These are phyloP conservation scores for Polypedilum vanderplanki DNA, from an alignment of 1,140 invertebrate genomes.

Conservation along the genomic window DNA sequence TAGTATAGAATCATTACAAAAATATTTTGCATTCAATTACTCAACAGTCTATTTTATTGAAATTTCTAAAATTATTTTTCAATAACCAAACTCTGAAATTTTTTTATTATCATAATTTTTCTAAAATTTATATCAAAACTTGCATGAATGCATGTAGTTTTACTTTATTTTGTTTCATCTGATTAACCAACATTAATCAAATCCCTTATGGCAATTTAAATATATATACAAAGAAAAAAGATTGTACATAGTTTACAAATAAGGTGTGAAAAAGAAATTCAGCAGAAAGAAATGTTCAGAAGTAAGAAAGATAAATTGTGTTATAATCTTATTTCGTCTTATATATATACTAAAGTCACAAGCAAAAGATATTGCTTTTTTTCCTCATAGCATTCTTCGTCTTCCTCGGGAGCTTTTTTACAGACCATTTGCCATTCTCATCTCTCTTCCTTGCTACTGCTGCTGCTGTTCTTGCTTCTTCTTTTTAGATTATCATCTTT, in stretches of 20 bases:
- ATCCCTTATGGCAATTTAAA: neutral
- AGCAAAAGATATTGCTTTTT: neutral
- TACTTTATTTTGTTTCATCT: too few species aligned
- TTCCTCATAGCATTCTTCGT: neutral
- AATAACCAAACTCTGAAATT: too few species aligned
- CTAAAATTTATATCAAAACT: too few species aligned
- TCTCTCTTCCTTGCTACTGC: neutral
- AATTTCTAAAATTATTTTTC: too few species aligned
- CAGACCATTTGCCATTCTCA: constrained; percentile 11
- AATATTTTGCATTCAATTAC: too few species aligned
- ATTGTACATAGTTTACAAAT: neutral
- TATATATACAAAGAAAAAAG: too few species aligned
- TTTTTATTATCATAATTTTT: too few species aligned
- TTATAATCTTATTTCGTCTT: constrained; percentile 8
- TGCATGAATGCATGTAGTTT: too few species aligned
- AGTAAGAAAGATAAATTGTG: constrained; percentile 6
- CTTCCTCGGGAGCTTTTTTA: neutral
- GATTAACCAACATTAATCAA: neutral
- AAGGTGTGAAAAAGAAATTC: constrained; percentile 1
- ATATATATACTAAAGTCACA: neutral
- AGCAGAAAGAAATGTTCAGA: neutral
- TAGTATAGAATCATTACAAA: too few species aligned
- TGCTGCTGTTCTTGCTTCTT: neutral
- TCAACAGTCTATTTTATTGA: too few species aligned
- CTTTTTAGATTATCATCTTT: constrained; percentile 3